Conservation (phyloP, 2,797 vertebrate species). For the Salarias fasciatus region DNA sequence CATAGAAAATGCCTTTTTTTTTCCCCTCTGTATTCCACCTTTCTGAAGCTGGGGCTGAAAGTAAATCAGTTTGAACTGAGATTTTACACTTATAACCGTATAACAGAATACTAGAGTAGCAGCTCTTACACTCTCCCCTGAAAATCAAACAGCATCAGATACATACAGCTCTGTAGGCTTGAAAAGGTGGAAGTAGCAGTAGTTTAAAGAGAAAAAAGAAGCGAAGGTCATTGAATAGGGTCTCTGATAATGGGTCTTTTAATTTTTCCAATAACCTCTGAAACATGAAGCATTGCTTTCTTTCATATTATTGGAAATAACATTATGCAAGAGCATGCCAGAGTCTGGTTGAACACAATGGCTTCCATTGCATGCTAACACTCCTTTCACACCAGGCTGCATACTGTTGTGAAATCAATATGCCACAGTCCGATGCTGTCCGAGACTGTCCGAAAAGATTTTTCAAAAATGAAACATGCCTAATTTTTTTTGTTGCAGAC, state of each 20-base stretch:
- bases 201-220: background rate
- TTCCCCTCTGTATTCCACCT: background rate
- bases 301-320: too few relatives aligned
- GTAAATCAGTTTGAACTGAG: constrained; percentile 17
- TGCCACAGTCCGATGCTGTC: too few relatives aligned
- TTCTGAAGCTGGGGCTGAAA: constrained; percentile 5
- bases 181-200: background rate
- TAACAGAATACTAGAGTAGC: background rate
- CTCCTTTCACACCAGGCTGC: too few relatives aligned
- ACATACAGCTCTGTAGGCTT: background rate
- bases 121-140: background rate
- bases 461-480: too few relatives aligned
- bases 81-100: constrained; percentile 6
- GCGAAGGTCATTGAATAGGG: background rate
- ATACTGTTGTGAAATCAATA: too few relatives aligned
- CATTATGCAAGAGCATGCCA: too few relatives aligned
- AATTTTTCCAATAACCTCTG: too few relatives aligned
- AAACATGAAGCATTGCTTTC: too few relatives aligned
- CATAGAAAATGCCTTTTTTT: constrained; percentile 18
- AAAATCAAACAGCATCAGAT: background rate
- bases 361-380: too few relatives aligned
- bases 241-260: background rate
- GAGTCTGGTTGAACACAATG: too few relatives aligned
- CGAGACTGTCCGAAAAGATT: too few relatives aligned
- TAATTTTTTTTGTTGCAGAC: too few relatives aligned